phyloP scores from a whole-genome alignment of 2,797 vertebrate species.

The Sebastolobus alascanus region DNA sequence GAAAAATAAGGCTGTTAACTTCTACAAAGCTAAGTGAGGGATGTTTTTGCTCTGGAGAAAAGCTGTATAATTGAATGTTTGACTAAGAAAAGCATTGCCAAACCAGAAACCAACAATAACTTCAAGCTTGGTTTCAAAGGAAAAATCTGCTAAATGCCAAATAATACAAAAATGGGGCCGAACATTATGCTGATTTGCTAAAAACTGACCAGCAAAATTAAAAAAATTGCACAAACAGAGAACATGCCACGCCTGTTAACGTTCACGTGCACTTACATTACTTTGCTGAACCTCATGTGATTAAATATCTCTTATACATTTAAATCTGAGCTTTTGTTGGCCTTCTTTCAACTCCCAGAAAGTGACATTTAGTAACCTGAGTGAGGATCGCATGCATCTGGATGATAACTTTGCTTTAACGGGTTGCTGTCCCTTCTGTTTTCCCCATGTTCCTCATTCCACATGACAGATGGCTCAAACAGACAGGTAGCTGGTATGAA shows the following conservation, averaged over 20 bases:
- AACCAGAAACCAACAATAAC: background rate
- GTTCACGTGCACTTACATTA: too few relatives aligned
- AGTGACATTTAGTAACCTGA: background rate
- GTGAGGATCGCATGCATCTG: slow-evolving; percentile 4
- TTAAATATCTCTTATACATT: too few relatives aligned
- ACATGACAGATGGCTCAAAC: slow-evolving; percentile 67
- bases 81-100: background rate
- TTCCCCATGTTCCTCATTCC: slow-evolving; percentile 26
- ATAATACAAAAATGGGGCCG: background rate
- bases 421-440: slow-evolving; percentile 23
- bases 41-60: background rate
- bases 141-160: background rate
- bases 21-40: background rate
- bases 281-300: background rate
- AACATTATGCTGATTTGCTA: background rate
- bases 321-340: background rate
- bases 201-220: background rate
- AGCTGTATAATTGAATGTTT: background rate
- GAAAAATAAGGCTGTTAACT: background rate
- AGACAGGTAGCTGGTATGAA: slow-evolving; percentile 72
- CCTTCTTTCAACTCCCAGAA: background rate
- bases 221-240: background rate
- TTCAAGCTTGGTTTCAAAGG: background rate
- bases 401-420: slow-evolving; percentile 11
- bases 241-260: background rate